Percentiles rank a stretch among this genome's conserved stretches.
phyloP scores from a whole-genome alignment of 2,797 vertebrate species.

The Sebastes diploproa region DNA sequence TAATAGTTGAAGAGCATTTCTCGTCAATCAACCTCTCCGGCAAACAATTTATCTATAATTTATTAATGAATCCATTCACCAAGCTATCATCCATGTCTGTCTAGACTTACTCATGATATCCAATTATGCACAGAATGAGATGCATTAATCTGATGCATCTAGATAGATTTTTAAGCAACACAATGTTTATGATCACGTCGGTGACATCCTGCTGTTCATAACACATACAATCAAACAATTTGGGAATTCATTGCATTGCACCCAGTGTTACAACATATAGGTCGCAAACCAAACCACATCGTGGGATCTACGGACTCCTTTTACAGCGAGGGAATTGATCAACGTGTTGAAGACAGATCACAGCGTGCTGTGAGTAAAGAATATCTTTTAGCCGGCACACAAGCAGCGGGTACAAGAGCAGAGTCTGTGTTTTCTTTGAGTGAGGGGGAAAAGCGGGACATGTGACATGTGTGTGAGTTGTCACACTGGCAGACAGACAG shows the following conservation, averaged over 20 bases:
- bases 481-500: slow-evolving; percentile 10
- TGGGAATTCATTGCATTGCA: background rate
- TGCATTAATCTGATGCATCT: background rate
- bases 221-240: background rate
- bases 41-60: background rate
- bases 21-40: background rate
- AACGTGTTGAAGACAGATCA: background rate
- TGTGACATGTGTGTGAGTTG: slow-evolving; percentile 16
- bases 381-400: background rate
- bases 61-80: background rate
- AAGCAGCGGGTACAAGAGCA: background rate
- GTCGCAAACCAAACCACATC: background rate
- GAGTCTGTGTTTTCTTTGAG: slow-evolving; percentile 36
- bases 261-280: background rate
- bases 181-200: background rate
- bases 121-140: background rate
- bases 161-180: background rate
- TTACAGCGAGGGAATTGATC: background rate
- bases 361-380: background rate
- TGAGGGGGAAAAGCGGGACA: background rate
- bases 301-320: background rate
- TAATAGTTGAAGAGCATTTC: slow-evolving; percentile 10
- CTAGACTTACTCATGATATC: background rate
- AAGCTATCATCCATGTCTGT: background rate
- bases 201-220: background rate